Evolutionary conservation across 2,113 vertebrate species (phyloP), one percentile per base, ranked within the genome.

Genomic region (Arenaria interpres): DNA sequence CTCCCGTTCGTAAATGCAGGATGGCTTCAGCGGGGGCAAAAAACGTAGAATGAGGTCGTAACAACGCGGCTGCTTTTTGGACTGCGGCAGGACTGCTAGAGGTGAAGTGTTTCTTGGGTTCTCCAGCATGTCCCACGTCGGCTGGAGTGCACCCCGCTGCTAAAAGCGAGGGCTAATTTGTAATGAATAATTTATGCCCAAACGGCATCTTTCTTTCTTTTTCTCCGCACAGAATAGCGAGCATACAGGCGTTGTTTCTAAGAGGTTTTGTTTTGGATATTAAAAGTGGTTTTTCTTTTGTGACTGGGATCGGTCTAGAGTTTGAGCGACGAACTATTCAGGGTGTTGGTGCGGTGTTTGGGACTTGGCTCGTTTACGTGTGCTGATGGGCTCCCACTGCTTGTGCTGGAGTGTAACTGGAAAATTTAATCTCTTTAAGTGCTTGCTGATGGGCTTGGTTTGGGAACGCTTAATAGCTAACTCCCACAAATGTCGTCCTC

Each of bases 51-150:
- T 53, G 56, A 80, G 73, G 33, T 5, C 39, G 41, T 51, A n/a
- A 32, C 10, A 24, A 6, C 0, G 1, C 2, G 39, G 32, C 35
- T 25, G 23, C 9, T 46, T 4, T 4, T 5, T 4, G 14, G 28
- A 9, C 28, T 69, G 69, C 28, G 53, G 57, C 57, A 54, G 71
- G 54, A 18, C 53, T 60, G 46, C 27, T 33, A 1, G 17, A 82
- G 43, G 46, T 50, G n/a, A 75, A 43, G 39, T 2, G 7, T 39
- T 68, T 11, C 62, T 69, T 7, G 15, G 62, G 48, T 75, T 37
- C 62, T 59, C 6, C 50, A 28, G 33, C 7, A 4, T 51, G 33
- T 21, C 28, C 28, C 1, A 2, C 35, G 39, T 46, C 17, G 48
- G 8, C 24, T 81, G 46, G 19, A 64, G 39, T 8, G 9, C 14